Evolutionary conservation across 2,113 vertebrate genomes (phyloP), one percentile per base, ranked within the genome.

Genomic region (Opisthocomus hoazin): DNA sequence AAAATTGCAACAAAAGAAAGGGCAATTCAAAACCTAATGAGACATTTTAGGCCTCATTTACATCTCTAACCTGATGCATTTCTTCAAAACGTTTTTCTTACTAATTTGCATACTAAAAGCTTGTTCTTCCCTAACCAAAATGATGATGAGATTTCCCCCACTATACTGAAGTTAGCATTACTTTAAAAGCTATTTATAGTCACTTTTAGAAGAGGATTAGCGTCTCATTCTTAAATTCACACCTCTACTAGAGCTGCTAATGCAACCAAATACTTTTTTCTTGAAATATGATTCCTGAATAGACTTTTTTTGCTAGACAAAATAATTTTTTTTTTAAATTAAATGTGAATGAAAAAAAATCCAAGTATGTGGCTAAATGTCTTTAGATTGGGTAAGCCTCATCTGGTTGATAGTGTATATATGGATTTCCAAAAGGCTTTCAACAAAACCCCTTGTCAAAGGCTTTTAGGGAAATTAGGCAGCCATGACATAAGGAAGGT

Each of bases 1-100:
- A 96, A 97, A 95, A 92, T 5, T 48, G 60, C 48, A 90, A 74
- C 50, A 92, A 90, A 95, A 90, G 96, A 97, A 97, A 98, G 97
- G 88, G 97, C 98, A 96, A 98, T 98, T 98, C 97, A 97, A 97
- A 98, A 98, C 97, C 96, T 98, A 98, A 98, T 98, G 98, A 98
- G 97, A 98, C 98, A 98, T 98, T 98, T 98, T 98, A 98, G 97
- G 95, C 96, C 96, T 98, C 98, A 98, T 98, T 98, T 98, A 96
- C 98, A 98, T 98, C 96, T 98, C 80, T 97, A 98, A 98, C 97
- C 95, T 98, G 97, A 98, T 97, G 96, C 93, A 97, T 98, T 98
- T 98, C 97, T 97, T 97, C 87, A 97, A 98, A 98, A 97, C 20
- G 95, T 97, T 97, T 98, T 97, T 95, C 88, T 96, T 97, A 53